These are phyloP conservation scores for Penaeus chinensis DNA, from an alignment of 1,140 invertebrate species.

Conservation along the genomic window DNA sequence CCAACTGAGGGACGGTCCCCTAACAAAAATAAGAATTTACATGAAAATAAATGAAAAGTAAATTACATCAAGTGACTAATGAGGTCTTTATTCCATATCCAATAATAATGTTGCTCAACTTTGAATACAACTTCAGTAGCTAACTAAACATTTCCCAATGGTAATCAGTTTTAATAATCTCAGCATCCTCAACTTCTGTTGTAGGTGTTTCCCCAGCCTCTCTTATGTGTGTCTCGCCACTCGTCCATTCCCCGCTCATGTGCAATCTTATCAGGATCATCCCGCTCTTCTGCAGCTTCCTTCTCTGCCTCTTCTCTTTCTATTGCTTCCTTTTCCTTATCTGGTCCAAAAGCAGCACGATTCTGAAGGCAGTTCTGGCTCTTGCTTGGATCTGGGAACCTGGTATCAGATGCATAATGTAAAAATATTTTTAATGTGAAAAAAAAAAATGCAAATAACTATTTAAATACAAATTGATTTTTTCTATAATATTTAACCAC, in stretches of 20 bases:
- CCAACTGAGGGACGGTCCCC: no score
- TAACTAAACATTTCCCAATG: no score
- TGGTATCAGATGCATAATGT: not conserved
- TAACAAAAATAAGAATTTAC: no score
- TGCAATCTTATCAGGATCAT: conserved; percentile 31
- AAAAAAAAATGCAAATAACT: not conserved
- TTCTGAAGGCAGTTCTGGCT: conserved; percentile 33
- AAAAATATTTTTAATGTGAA: not conserved
- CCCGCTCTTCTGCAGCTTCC: conserved; percentile 48
- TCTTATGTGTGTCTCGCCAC: conserved; percentile 60
- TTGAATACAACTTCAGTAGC: no score
- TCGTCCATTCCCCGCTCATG: conserved; percentile 55
- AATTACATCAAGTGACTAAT: no score
- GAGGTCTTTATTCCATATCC: no score
- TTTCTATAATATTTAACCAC: no score
- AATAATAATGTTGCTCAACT: no score
- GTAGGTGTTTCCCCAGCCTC: conserved; percentile 62
- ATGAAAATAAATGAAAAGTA: no score
- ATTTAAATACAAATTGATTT: not conserved
- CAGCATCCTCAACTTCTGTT: conserved; percentile 58
- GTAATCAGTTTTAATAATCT: no score
- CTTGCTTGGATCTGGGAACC: conserved; percentile 51
- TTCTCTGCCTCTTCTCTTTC: conserved; percentile 49
- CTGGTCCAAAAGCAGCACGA: not conserved
- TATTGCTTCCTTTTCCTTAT: conserved; percentile 1